phyloP scores from a whole-genome alignment of 2,797 vertebrate species.

The Sitta carolinensis region DNA sequence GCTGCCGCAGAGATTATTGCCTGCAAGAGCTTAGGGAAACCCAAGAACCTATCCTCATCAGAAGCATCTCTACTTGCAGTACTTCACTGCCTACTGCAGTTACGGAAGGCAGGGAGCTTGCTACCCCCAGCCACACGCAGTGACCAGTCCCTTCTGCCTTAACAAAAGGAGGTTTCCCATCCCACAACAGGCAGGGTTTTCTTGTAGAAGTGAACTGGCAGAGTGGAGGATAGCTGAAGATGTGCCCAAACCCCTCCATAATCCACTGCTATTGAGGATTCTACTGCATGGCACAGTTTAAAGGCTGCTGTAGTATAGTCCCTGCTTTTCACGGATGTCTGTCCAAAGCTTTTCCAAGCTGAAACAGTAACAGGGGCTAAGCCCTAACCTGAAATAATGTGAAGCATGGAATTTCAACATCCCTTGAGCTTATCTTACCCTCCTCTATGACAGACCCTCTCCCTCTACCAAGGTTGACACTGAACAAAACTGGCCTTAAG shows the following conservation, averaged over 20 bases:
- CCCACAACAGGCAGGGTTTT: rapidly evolving
- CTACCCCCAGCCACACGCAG: rapidly evolving
- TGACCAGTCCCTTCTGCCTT: rapidly evolving
- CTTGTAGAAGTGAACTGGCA: rapidly evolving
- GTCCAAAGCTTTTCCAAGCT: not conserved
- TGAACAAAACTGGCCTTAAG: rapidly evolving
- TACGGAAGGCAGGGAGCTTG: not conserved
- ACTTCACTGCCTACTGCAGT: too few relatives aligned
- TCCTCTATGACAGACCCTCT: rapidly evolving
- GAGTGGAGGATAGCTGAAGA: not conserved
- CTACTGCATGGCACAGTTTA: rapidly evolving
- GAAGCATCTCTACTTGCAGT: rapidly evolving
- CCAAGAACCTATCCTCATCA: rapidly evolving
- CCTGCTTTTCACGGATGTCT: rapidly evolving
- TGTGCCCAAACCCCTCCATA: rapidly evolving
- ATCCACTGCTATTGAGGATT: rapidly evolving
- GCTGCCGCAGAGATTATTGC: not conserved
- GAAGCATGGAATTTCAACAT: not conserved
- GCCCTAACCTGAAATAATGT: rapidly evolving
- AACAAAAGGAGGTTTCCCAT: rapidly evolving
- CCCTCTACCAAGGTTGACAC: rapidly evolving
- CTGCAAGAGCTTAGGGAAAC: too few relatives aligned
- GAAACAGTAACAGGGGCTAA: rapidly evolving
- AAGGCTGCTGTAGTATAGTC: not conserved
- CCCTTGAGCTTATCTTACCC: not conserved